Base-by-base conservation (phyloP, 2,113 vertebrate genomes). In the Syngnathus scovelli region DNA sequence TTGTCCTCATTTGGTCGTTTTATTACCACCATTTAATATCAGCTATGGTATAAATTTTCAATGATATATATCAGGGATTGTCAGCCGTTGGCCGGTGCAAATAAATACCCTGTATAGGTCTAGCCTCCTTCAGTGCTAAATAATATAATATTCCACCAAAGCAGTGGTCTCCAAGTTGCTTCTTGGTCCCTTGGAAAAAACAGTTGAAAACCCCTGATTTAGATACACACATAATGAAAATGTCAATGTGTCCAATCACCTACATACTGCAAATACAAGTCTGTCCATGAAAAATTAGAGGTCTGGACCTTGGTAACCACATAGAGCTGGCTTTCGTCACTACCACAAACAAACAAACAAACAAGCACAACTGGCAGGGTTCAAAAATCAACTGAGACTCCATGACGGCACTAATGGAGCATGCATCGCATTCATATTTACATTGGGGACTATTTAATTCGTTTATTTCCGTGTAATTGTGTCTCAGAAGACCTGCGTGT, bases 391-490 rank as follows among this genome's bases (percentile, higher is more conserved):
- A 66, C 33, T 1, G 69, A 67, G 72, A 69, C 67, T 56, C 49
- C 13, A 73, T 79, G 73, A 71, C 71, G 65, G 36, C 63, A 61
- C 64, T 81, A 85, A 85, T 82, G 79, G 75, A 83, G 77, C 76
- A 1, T 76, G 66, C 38, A 23, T 63, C 48, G 49, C 60, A 62
- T 80, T 81, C 70, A 38, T 54, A 80, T 76, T 76, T 73, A 76
- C 76, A 78, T 74, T 67, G 70, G 76, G 65, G 66, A 69, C 38
- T 70, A 64, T 80, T 82, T 80, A 38, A 82, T 79, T 81, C 74
- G 11, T 68, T 78, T 72, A 64, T 78, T 79, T 75, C 49, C n/a
- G 51, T 67, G 64, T 85, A 80, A 78, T 78, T 80, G 66, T 36
- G 62, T 79, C 77, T 83, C 77, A 4, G 60, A 67, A 77, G 73